Evolutionary conservation across 2,888 invertebrate species (phyloP), one percentile per base, ranked within the genome.

Genomic region (Drosophila borborema): DNA sequence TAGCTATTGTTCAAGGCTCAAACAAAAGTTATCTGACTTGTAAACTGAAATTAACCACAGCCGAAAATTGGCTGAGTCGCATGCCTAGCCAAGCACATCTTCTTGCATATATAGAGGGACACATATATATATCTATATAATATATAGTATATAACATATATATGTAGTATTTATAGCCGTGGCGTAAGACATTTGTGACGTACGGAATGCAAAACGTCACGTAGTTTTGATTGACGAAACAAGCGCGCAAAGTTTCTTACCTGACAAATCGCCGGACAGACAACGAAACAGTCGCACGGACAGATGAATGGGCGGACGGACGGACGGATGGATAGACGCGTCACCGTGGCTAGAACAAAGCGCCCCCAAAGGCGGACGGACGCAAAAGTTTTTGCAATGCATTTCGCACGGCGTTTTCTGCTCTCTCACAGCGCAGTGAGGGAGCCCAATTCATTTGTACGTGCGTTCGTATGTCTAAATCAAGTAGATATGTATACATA

Each of bases 201-300:
- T 46, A 65, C 72, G 77, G 73, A 81, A 73, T 74, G 78, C 70
- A 73, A 72, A 78, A 70, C 74, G 80, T 79, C 86, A 90, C 84
- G 89, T 90, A 82, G 74, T 84, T 90, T 80, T 90, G 90, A 87
- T 88, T 90, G 87, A 90, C 87, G 83, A 90, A 90, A 86, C 79
- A 72, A 75, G 74, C 56, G 49, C 58, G 74, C 72, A 75, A 82
- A 73, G 80, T 89, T 86, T 62, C 53, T 54, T 54, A 62, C 87
- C 87, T 82, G 88, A 80, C 86, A 75, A 82, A 82, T 82, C 75
- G 78, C 16, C 80, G 59, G 68, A 74, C 67, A 40, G 41, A 55
- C 41, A 38, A 38, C 18, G 41, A 34, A 31, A 20, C 20, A 34
- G 34, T 34, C 28, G 28, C 6, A 28, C 28, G 28, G 28, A 28